Evolutionary conservation across 1,140 invertebrate species (phyloP).

Genomic region (Papilio polytes): DNA sequence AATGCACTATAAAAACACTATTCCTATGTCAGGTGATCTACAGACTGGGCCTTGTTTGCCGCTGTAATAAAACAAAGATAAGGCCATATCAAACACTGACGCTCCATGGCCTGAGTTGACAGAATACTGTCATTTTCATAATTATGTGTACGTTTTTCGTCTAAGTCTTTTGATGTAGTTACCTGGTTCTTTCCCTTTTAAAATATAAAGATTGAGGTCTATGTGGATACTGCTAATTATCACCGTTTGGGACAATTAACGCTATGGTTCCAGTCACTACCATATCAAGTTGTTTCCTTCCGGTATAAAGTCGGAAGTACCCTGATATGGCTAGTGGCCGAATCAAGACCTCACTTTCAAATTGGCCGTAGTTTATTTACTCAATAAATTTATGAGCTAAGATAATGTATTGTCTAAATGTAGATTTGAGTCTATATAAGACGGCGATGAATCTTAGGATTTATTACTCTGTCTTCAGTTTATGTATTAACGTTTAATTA

Average conservation of each 20-base stretch:
- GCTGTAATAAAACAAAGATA: slow-evolving; percentile 60
- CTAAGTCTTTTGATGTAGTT: not conserved
- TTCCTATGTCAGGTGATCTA: slow-evolving; percentile 79
- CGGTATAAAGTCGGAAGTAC: not conserved
- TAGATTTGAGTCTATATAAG: not conserved
- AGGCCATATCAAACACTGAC: slow-evolving; percentile 57
- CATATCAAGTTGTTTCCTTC: slow-evolving; percentile 3
- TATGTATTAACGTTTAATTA: not conserved
- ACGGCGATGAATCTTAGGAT: not conserved
- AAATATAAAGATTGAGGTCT: not conserved
- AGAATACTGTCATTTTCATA: not conserved
- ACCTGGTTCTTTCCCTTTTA: too few relatives aligned
- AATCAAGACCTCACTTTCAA: slow-evolving; percentile 4
- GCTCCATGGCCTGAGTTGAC: slow-evolving; percentile 46
- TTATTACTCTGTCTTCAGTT: not conserved
- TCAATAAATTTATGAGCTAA: not conserved
- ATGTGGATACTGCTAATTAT: not conserved
- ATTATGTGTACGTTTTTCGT: not conserved
- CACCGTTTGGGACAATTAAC: not conserved
- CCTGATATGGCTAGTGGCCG: not conserved
- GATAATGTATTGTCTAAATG: too few relatives aligned
- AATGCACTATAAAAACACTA: slow-evolving; percentile 77
- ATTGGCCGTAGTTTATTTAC: not conserved
- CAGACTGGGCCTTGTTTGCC: slow-evolving; percentile 63
- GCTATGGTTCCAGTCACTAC: not conserved